Conservation (phyloP, 2,113 vertebrate species). For the Leuciscus idus region DNA sequence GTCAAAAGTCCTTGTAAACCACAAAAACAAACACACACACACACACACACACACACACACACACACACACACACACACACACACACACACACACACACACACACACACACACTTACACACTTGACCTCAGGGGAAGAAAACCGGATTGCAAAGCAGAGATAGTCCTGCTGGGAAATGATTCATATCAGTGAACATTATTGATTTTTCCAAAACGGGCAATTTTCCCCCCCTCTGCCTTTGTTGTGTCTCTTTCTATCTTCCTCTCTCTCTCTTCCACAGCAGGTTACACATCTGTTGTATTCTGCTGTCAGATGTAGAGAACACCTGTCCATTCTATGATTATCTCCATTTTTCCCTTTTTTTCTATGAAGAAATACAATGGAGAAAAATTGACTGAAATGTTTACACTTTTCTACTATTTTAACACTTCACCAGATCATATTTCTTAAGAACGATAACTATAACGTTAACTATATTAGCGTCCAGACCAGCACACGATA, state of each 20-base stretch:
- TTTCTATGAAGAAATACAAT: not conserved
- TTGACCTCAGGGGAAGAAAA: constrained; percentile 75
- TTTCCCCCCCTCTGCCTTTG: constrained; percentile 57
- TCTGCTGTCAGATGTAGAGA: constrained; percentile 47
- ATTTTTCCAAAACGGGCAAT: constrained; percentile 69
- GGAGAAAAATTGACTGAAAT: not conserved
- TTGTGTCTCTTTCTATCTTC: constrained; percentile 58
- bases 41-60: constrained; percentile 59
- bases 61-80: constrained; percentile 59
- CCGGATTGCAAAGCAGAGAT: constrained; percentile 65
- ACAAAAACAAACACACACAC: constrained; percentile 45
- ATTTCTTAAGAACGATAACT: not conserved
- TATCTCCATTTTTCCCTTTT: constrained; percentile 34
- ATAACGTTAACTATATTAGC: too few relatives aligned
- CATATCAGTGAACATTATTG: constrained; percentile 82
- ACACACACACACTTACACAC: constrained; percentile 61
- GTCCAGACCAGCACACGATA: too few relatives aligned
- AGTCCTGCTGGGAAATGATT: constrained; percentile 76
- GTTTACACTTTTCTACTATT: not conserved
- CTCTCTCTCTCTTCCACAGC: constrained; percentile 39
- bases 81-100: constrained; percentile 66
- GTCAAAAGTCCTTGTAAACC: too few relatives aligned
- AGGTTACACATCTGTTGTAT: constrained; percentile 54
- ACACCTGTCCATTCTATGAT: constrained; percentile 45
- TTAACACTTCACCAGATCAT: not conserved